Conservation (phyloP, 2,888 invertebrate genomes). For the Eupeodes latifasciatus region DNA sequence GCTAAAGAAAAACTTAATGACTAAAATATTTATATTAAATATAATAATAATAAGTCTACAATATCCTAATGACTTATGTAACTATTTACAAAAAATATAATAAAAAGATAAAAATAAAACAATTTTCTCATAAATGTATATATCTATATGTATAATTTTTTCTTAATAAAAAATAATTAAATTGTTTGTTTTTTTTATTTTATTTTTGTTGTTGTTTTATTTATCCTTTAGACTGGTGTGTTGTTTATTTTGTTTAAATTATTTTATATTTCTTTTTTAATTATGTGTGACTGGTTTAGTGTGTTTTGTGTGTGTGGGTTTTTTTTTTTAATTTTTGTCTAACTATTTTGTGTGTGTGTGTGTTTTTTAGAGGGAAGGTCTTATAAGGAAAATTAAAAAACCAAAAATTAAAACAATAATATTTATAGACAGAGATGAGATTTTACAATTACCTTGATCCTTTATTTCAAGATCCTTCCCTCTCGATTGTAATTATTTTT, state of each 20-base stretch:
- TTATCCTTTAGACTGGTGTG: conserved; percentile 61
- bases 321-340: conserved; percentile 31
- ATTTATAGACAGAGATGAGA: conserved; percentile 57
- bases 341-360: conserved; percentile 32
- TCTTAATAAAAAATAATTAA: conserved; percentile 26
- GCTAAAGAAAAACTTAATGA: conserved; percentile 59
- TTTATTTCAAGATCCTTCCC: conserved; percentile 67
- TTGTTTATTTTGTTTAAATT: conserved; percentile 10
- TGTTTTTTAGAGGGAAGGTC: conserved; percentile 59
- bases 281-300: conserved; percentile 53
- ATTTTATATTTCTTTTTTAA: conserved; percentile 1
- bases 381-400: conserved; percentile 21
- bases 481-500: conserved; percentile 32
- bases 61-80: conserved; percentile 82
- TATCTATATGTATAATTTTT: conserved; percentile 24
- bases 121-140: conserved; percentile 56
- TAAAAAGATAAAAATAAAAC: conserved; percentile 63
- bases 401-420: conserved; percentile 30
- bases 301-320: conserved; percentile 11
- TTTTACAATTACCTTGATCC: conserved; percentile 74
- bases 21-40: conserved; percentile 76
- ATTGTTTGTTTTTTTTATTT: conserved; percentile 4
- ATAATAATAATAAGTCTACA: conserved; percentile 75
- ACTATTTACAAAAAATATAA: conserved; percentile 81
- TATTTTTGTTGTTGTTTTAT: neutral